Evolutionary conservation across 1,140 invertebrate species (phyloP).

Genomic region (Venustaconcha ellipsiformis): DNA sequence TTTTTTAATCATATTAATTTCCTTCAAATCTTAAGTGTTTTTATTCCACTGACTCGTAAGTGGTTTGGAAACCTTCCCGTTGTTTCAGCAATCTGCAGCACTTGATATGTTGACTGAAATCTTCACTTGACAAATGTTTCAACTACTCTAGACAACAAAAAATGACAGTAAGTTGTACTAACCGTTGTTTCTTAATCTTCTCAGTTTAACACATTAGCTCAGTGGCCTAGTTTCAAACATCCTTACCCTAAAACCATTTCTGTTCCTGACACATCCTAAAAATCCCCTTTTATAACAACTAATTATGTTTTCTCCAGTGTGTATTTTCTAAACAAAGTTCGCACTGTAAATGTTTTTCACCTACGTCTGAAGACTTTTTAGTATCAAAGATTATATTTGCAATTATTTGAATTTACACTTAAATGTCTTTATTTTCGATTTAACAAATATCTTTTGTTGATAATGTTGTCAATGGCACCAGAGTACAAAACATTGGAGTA

Average conservation of each 20-base stretch:
- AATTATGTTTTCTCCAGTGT: slow-evolving; percentile 8
- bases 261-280: slow-evolving; percentile 3
- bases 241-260: slow-evolving; percentile 2
- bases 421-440: background rate
- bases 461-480: slow-evolving; percentile 17
- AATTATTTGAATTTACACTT: slow-evolving; percentile 12
- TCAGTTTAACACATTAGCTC: no score
- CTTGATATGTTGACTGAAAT: background rate
- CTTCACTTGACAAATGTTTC: slow-evolving; percentile 13
- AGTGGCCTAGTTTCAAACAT: slow-evolving; percentile 10
- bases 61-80: no score
- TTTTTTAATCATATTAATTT: background rate
- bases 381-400: slow-evolving; percentile 20
- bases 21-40: no score
- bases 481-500: slow-evolving; percentile 13
- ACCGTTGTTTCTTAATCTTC: background rate
- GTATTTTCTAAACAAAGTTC: background rate
- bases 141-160: slow-evolving; percentile 17
- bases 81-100: no score
- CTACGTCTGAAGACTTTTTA: slow-evolving; percentile 21
- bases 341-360: background rate
- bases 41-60: no score
- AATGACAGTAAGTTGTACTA: background rate
- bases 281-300: slow-evolving; percentile 16
- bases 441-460: slow-evolving; percentile 8